Conservation (phyloP, 2,888 invertebrate species). For the Sarcophaga rosellei region DNA sequence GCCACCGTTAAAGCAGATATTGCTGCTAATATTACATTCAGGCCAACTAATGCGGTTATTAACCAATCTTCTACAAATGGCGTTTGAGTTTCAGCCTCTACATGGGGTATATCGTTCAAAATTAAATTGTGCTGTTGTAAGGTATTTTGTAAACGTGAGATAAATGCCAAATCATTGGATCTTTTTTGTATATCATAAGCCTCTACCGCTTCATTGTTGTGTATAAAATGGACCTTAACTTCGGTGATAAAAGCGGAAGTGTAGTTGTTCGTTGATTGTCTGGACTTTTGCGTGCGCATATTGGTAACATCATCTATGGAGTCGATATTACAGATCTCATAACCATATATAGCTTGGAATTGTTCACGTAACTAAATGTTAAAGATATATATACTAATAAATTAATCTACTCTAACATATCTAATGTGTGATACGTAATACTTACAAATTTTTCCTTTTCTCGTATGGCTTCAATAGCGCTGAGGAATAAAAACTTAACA, state of each 20-base stretch:
- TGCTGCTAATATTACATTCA: slow-evolving; percentile 83
- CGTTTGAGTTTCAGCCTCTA: slow-evolving; percentile 76
- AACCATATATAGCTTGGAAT: slow-evolving; percentile 82
- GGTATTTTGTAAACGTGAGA: slow-evolving; percentile 80
- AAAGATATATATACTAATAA: background rate
- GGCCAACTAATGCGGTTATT: slow-evolving; percentile 82
- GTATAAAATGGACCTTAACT: slow-evolving; percentile 84
- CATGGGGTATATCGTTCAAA: slow-evolving; percentile 82
- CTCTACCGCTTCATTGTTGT: slow-evolving; percentile 82
- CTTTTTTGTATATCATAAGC: slow-evolving; percentile 82
- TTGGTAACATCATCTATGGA: slow-evolving; percentile 78
- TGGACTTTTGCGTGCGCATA: slow-evolving; percentile 7
- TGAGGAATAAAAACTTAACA: slow-evolving; percentile 78
- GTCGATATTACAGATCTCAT: slow-evolving; percentile 85
- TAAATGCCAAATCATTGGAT: slow-evolving; percentile 82
- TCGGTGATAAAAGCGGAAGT: slow-evolving; percentile 67
- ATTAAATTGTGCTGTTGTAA: slow-evolving; percentile 79
- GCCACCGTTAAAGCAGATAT: slow-evolving; percentile 83
- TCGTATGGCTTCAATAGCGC: slow-evolving; percentile 65
- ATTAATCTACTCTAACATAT: background rate
- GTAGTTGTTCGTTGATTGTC: background rate
- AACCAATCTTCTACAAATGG: slow-evolving; percentile 80
- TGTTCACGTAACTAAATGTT: slow-evolving; percentile 82
- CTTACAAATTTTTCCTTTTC: slow-evolving; percentile 82
- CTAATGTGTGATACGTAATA: slow-evolving; percentile 66